A percentile compares a stretch with the other conserved stretches of the same genome.
Evolutionary conservation across 2,113 vertebrate genomes (phyloP).

Genomic region (Ctenomys sociabilis): DNA sequence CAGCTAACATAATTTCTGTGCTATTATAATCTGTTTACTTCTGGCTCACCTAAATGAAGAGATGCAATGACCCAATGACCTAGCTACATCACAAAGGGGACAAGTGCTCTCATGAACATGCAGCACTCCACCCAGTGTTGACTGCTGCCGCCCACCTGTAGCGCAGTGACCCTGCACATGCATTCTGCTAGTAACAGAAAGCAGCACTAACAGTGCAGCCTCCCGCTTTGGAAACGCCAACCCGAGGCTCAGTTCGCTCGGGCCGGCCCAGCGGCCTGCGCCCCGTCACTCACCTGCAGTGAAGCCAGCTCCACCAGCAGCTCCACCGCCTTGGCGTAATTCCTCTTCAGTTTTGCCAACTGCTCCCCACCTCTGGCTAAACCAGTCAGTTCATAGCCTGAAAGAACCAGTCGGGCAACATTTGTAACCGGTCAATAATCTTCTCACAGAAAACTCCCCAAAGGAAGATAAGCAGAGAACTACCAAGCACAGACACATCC

Average conservation of each 20-base stretch:
- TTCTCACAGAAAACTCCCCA: background rate
- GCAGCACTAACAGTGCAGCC: background rate
- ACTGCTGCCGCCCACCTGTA: background rate
- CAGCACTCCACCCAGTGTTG: background rate
- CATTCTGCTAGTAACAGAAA: background rate
- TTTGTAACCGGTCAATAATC: constrained; percentile 43
- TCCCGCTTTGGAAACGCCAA: background rate
- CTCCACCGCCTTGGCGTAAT: constrained; percentile 99
- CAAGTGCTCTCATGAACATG: background rate
- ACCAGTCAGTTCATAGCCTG: constrained; percentile 98
- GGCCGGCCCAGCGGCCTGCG: background rate
- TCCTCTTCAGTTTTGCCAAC: constrained; percentile 97
- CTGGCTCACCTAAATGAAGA: background rate
- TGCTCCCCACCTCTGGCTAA: constrained; percentile 98
- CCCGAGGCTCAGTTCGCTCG: background rate
- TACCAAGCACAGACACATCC: constrained; percentile 29
- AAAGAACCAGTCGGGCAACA: constrained; percentile 61
- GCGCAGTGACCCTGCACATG: background rate
- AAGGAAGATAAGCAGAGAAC: constrained; percentile 44
- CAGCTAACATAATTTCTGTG: background rate
- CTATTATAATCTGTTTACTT: background rate
- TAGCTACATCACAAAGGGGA: background rate
- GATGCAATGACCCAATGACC: background rate
- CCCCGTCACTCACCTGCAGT: constrained; percentile 90
- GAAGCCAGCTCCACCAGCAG: constrained; percentile 98